A percentile compares a stretch with the other conserved stretches of the same genome.
Evolutionary conservation across 2,113 vertebrate genomes (phyloP).

Genomic region (Taxidea taxus): DNA sequence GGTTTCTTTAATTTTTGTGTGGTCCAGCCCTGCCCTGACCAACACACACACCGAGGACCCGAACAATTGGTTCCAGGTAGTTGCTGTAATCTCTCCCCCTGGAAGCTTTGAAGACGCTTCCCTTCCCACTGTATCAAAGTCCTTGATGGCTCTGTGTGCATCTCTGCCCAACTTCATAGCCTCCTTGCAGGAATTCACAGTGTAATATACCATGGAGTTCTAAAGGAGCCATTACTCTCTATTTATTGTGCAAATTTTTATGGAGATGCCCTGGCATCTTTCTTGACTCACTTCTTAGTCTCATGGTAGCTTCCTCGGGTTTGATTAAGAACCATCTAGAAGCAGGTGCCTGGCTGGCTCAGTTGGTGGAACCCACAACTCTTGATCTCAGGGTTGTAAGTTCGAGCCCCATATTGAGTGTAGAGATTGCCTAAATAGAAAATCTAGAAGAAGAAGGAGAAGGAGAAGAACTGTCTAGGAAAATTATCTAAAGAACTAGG

Average conservation of each 20-base stretch:
- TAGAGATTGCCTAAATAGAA: not conserved
- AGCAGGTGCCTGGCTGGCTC: not conserved
- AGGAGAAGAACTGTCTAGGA: not conserved
- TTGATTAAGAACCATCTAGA: slow-evolving; percentile 10
- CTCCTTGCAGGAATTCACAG: not conserved
- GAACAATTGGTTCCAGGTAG: slow-evolving; percentile 39
- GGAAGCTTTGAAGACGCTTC: slow-evolving; percentile 58
- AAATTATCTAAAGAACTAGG: not conserved
- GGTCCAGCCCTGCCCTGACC: not conserved
- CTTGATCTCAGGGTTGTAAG: not conserved
- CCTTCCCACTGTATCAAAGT: slow-evolving; percentile 61
- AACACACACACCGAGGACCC: not conserved
- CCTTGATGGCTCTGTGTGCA: not conserved
- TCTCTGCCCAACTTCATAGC: slow-evolving; percentile 58
- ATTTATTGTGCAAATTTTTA: slow-evolving; percentile 62
- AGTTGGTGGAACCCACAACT: not conserved
- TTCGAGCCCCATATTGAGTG: not conserved
- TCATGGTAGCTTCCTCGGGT: not conserved
- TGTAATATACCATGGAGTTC: not conserved
- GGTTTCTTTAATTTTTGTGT: slow-evolving; percentile 39
- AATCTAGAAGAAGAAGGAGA: not conserved
- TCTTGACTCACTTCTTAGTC: not conserved
- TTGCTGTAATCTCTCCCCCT: slow-evolving; percentile 27
- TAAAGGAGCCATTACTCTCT: slow-evolving; percentile 31
- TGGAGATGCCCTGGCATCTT: slow-evolving; percentile 48